Evolutionary conservation across 2,888 invertebrate genomes (phyloP).

Genomic region (Neria commutata): DNA sequence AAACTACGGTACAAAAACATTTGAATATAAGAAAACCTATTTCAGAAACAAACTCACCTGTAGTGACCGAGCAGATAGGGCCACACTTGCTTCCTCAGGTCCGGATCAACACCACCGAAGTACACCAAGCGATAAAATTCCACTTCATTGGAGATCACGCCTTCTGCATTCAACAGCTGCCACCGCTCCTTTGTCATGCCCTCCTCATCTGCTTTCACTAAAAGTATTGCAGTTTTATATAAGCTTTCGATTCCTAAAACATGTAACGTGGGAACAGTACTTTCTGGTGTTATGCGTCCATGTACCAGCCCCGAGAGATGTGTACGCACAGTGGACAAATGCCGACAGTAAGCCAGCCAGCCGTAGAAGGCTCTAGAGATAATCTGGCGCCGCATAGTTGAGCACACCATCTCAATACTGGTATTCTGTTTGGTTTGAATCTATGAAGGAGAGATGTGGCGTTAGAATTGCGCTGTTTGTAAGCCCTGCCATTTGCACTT

Average conservation of each 20-base stretch:
- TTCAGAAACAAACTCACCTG: constrained; percentile 59
- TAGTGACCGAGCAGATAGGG: constrained; percentile 88
- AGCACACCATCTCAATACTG: constrained; percentile 81
- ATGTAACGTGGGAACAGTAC: constrained; percentile 51
- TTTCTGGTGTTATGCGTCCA: constrained; percentile 71
- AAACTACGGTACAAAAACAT: constrained; percentile 64
- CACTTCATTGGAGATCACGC: constrained; percentile 67
- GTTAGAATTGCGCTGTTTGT: constrained; percentile 2
- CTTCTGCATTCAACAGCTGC: constrained; percentile 71
- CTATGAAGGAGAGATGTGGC: constrained; percentile 20
- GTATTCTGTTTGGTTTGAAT: constrained; percentile 63
- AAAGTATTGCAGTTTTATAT: constrained; percentile 10
- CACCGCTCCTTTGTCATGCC: constrained; percentile 81
- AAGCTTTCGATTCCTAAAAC: not conserved
- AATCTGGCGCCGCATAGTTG: constrained; percentile 93
- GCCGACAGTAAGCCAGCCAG: constrained; percentile 93
- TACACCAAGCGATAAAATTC: constrained; percentile 86
- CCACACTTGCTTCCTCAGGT: constrained; percentile 82
- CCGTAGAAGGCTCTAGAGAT: constrained; percentile 95
- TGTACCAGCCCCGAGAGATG: constrained; percentile 90
- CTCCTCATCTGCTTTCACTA: constrained; percentile 69
- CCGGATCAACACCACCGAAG: constrained; percentile 83
- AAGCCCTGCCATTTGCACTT: not conserved
- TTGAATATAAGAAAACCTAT: not conserved
- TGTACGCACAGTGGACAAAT: constrained; percentile 88